phyloP scores from a whole-genome alignment of 1,140 invertebrate species.

The Melitaea cinxia region DNA sequence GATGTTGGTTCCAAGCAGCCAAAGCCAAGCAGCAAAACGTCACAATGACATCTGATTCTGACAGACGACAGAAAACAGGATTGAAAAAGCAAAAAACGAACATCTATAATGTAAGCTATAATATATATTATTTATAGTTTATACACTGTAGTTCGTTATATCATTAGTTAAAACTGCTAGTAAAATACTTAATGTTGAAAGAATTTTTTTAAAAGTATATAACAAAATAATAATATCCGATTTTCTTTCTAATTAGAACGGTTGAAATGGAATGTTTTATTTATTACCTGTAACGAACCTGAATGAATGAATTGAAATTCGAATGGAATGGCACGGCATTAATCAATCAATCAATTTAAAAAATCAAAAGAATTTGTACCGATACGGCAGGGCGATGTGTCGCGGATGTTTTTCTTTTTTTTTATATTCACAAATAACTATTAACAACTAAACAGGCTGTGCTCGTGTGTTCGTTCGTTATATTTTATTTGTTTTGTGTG shows the following conservation, averaged over 20 bases:
- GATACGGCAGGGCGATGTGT: conserved; percentile 33
- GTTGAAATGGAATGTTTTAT: no score
- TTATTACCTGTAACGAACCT: conserved; percentile 14
- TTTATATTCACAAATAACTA: conserved; percentile 7
- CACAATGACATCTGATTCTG: no score
- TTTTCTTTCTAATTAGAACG: no score
- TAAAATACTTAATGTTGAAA: no score
- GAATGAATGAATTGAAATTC: conserved; percentile 29
- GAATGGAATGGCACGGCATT: conserved; percentile 39
- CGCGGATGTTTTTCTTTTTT: conserved; percentile 20
- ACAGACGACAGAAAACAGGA: not conserved
- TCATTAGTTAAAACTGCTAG: no score
- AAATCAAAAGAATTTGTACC: conserved; percentile 40
- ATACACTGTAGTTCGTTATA: no score
- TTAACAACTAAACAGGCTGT: conserved; percentile 7
- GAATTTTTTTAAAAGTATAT: no score
- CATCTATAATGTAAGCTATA: not conserved
- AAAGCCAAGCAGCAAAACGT: not conserved
- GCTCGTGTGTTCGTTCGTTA: conserved; percentile 23
- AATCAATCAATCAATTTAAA: conserved; percentile 52
- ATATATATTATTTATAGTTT: no score
- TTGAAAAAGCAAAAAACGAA: not conserved
- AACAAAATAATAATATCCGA: no score
- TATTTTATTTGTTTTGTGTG: conserved; percentile 25
- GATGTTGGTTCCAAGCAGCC: not conserved